Conservation (phyloP, 2,888 invertebrate species). For the Gymnosoma rotundatum region DNA sequence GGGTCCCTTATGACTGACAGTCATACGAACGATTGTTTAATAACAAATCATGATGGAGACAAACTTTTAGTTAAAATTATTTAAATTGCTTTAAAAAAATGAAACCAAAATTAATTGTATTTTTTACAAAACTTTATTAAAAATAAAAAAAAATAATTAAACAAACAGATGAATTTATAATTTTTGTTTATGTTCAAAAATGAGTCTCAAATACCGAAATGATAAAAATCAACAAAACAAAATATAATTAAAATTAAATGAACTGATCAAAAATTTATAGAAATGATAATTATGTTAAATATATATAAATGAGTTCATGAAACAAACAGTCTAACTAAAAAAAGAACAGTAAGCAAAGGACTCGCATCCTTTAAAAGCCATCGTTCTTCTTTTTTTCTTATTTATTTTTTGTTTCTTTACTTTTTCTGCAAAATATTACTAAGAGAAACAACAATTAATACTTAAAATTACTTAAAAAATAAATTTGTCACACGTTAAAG, state of each 20-base stretch:
- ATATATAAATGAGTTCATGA: conserved; percentile 54
- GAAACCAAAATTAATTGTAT: not conserved
- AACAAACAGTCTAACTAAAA: conserved; percentile 66
- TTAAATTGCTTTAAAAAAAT: not conserved
- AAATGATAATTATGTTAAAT: conserved; percentile 32
- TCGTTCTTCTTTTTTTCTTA: conserved; percentile 15
- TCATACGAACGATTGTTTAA: no score
- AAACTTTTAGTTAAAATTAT: no score
- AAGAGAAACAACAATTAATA: conserved; percentile 68
- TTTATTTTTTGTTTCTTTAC: conserved; percentile 9
- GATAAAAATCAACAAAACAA: conserved; percentile 10
- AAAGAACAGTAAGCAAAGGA: conserved; percentile 17
- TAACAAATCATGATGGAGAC: no score
- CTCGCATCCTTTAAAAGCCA: not conserved
- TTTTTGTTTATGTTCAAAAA: not conserved
- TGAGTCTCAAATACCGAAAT: conserved; percentile 42
- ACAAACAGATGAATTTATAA: conserved; percentile 22
- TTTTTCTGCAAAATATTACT: conserved; percentile 29
- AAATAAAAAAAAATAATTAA: conserved; percentile 40
- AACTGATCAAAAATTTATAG: conserved; percentile 16
- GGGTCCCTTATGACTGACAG: no score
- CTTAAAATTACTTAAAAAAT: conserved; percentile 58
- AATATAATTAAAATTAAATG: conserved; percentile 15
- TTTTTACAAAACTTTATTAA: conserved; percentile 61
- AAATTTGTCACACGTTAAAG: conserved; percentile 71